Evolutionary conservation across 2,888 invertebrate species (phyloP), one percentile per base, ranked within the genome.

Genomic region (Monochamus alternatus): DNA sequence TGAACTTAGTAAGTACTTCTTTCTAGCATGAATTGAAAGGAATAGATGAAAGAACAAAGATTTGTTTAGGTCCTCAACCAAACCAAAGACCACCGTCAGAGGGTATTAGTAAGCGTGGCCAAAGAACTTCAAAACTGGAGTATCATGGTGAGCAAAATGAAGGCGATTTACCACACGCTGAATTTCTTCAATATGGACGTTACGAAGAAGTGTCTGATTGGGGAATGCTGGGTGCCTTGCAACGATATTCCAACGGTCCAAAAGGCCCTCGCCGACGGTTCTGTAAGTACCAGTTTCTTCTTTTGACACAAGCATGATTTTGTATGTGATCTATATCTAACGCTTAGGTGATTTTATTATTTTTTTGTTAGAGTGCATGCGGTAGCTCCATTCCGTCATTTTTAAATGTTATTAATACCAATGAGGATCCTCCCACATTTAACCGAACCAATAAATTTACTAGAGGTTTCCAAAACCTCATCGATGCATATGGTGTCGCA

Each of bases 61-160:
- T 47, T 60, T 30, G 52, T 60, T 10, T 84, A 95, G 94, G 96
- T 97, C 3, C 87, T 97, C 82, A 94, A 94, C 84, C 96, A 97
- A 90, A 97, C 97, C 0, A 94, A 95, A 87, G 96, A 97, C 85
- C 97, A 97, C 87, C 92, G 96, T 67, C 95, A 96, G 82, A 90
- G 96, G 12, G 96, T 97, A 0, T 90, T 97, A 51, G 92, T 95
- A 0, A 95, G 95, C 80, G 97, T 97, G 1, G 96, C 96, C 0
- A 94, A 95, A 82, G 96, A 97, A 88, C 91, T 97, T 81, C 95
- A 95, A 85, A 95, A 95, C 71, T 97, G 97, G 97, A 93, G 93
- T 89, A 93, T 96, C 59, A 94, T 94, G 91, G 94, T 95, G 30
- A 90, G 92, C 60, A 95, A 95, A 87, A 94, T 95, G 90, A 95